Conservation (phyloP, 2,113 vertebrate genomes). For the Takifugu bimaculatus region DNA sequence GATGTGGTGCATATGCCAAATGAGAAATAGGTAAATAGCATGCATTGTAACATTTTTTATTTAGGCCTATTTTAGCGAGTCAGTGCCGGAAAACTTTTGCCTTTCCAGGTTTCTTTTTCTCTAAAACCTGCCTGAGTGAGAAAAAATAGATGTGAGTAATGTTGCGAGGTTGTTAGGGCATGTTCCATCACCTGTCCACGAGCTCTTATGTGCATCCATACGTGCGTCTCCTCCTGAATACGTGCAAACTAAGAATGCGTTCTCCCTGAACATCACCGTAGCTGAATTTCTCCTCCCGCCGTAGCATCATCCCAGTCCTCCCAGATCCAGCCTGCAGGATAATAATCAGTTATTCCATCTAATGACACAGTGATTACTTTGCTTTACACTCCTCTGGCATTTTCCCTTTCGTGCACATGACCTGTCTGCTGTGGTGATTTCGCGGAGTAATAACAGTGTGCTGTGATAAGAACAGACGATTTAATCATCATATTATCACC, state of each 20-base stretch:
- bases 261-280: too few species aligned
- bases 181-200: constrained; percentile 52
- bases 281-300: constrained; percentile 5
- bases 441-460: constrained; percentile 17
- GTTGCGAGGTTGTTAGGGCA: constrained; percentile 40
- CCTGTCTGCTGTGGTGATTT: constrained; percentile 17
- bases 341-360: constrained; percentile 29
- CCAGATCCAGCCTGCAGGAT: constrained; percentile 11
- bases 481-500: constrained; percentile 4
- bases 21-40: background rate
- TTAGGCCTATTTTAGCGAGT: constrained; percentile 53
- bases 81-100: constrained; percentile 46
- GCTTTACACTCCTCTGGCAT: constrained; percentile 16
- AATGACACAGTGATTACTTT: constrained; percentile 35
- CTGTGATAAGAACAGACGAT: background rate
- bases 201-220: constrained; percentile 29
- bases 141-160: too few species aligned
- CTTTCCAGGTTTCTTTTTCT: constrained; percentile 29
- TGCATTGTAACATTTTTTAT: constrained; percentile 10
- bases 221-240: constrained; percentile 13
- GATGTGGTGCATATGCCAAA: background rate
- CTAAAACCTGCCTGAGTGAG: too few species aligned
- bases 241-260: background rate
- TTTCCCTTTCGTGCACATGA: constrained; percentile 2
- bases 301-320: constrained; percentile 17